These are phyloP conservation scores for Drosophila prosaltans DNA, from an alignment of 1,140 invertebrate species.

Conservation along the genomic window DNA sequence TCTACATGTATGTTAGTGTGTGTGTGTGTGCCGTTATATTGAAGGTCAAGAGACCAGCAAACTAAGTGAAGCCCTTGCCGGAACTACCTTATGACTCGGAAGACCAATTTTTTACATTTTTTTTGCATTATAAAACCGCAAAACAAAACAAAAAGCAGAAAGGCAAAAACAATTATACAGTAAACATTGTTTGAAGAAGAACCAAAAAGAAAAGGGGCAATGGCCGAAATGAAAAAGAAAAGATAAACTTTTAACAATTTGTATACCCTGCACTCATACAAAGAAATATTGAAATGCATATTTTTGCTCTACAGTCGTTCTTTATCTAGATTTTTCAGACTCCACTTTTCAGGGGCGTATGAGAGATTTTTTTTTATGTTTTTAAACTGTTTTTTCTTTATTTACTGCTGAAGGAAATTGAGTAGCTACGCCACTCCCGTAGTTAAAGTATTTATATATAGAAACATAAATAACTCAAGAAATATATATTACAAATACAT, in stretches of 20 bases:
- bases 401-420: no score
- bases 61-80: conserved; percentile 33
- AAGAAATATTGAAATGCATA: no score
- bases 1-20: conserved; percentile 44
- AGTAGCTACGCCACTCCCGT: no score
- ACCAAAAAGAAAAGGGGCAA: neutral
- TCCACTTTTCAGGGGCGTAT: no score
- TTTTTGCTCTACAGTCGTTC: no score
- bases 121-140: conserved; percentile 69
- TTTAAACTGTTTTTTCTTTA: no score
- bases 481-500: no score
- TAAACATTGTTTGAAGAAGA: conserved; percentile 25
- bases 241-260: neutral
- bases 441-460: no score
- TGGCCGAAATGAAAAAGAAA: neutral
- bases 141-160: conserved; percentile 31
- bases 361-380: no score
- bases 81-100: conserved; percentile 52
- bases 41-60: conserved; percentile 64
- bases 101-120: conserved; percentile 68
- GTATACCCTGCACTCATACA: neutral
- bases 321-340: no score
- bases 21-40: conserved; percentile 72
- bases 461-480: no score
- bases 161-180: conserved; percentile 23